A percentile compares a stretch with the other conserved stretches of the same genome.
phyloP scores from a whole-genome alignment of 2,113 vertebrate genomes.

The Uria lomvia region DNA sequence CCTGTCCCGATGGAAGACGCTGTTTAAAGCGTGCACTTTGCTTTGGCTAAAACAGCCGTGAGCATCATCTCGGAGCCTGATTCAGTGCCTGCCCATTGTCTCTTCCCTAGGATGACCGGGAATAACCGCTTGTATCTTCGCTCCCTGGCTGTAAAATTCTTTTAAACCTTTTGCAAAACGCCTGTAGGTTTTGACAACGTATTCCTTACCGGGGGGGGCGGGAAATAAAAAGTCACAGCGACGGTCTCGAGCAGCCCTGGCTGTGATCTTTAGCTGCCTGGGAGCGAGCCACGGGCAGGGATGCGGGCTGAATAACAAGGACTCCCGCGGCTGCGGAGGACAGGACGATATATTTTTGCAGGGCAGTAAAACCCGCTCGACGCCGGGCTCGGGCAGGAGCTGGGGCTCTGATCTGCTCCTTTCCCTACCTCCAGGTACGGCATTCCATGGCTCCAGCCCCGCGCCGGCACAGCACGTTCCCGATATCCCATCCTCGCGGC shows the following conservation, averaged over 20 bases:
- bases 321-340: not conserved
- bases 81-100: rapidly evolving
- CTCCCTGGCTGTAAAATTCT: not conserved
- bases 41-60: not conserved
- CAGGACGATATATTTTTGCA: not conserved
- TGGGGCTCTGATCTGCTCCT: not conserved
- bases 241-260: not conserved
- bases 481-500: rapidly evolving
- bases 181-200: not conserved
- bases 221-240: not conserved
- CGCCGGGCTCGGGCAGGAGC: not conserved
- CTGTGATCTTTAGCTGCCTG: conserved; percentile 35
- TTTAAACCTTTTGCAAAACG: not conserved
- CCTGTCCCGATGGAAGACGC: not conserved
- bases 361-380: not conserved
- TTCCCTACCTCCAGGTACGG: not conserved
- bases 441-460: not conserved
- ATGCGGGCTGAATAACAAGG: not conserved
- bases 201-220: not conserved
- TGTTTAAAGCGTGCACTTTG: not conserved
- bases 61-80: not conserved
- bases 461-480: rapidly evolving
- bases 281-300: not conserved
- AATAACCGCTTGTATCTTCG: not conserved
- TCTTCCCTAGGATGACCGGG: rapidly evolving